phyloP scores from a whole-genome alignment of 2,113 vertebrate species.

The Halichoerus grypus region DNA sequence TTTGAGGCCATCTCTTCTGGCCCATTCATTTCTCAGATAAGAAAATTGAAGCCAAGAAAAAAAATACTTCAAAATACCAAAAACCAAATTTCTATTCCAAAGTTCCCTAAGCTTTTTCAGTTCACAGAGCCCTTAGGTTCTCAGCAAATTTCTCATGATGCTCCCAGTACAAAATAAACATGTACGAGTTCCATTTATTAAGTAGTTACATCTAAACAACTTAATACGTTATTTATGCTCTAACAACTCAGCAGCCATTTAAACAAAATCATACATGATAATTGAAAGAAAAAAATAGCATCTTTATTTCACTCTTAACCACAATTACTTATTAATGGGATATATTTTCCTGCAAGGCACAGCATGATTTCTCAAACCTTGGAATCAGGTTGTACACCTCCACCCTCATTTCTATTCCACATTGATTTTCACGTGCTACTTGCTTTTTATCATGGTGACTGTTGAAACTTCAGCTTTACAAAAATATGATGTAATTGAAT shows the following conservation, averaged over 20 bases:
- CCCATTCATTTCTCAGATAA: neutral
- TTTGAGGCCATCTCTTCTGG: neutral
- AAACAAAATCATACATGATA: neutral
- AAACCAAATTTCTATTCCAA: neutral
- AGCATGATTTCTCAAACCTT: neutral
- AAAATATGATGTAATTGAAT: conserved; percentile 15
- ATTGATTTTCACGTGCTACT: neutral
- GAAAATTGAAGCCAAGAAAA: conserved; percentile 2
- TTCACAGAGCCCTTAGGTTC: neutral
- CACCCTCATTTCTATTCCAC: neutral
- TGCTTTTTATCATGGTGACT: neutral
- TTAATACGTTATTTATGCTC: neutral
- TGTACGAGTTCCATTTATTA: neutral
- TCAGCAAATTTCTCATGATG: neutral
- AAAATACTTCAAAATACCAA: neutral
- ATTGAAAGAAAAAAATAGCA: neutral
- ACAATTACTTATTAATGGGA: neutral
- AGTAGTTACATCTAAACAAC: neutral
- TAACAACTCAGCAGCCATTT: neutral
- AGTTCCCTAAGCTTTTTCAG: neutral
- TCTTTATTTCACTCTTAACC: neutral
- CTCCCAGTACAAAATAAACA: neutral
- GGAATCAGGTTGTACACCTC: neutral
- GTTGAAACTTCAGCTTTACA: neutral
- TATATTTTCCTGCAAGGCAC: neutral